Base-by-base conservation (phyloP, 2,797 vertebrate genomes). In the Cyprinodon diabolis region DNA sequence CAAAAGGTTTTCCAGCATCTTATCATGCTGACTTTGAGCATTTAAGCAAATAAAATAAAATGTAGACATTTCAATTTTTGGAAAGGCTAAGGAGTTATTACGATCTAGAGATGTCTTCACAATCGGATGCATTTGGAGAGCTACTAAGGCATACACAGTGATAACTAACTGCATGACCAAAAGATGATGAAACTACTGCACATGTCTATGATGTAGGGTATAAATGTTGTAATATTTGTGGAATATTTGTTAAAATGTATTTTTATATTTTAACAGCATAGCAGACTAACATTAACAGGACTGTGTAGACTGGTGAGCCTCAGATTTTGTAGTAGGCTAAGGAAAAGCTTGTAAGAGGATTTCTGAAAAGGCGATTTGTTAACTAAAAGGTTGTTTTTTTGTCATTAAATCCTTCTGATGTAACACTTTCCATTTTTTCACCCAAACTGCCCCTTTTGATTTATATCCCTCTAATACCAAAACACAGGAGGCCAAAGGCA, bases 321-420 rank as follows among this genome's bases (percentile, higher is more conserved):
- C 60, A 43, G 37, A 43, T 19, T 63, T 63, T 45, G 54, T 54
- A n/a, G 17, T 6, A 47, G 66, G 72, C 60, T 66, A 35, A 68
- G 49, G 68, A 87, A 76, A 78, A 4, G 70, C 82, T 52, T 66
- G 60, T 82, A 86, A 92, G 87, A 88, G 86, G 89, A 90, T 91
- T 92, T 87, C 82, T 65, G 55, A 72, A 89, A 88, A 88, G 85
- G 74, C 65, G 75, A 91, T 91, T 91, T 88, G 85, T 82, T 81
- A 86, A 84, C 84, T 90, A 78, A 84, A 83, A 88, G 91, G 83
- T 91, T 80, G 81, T 83, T 72, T 74, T 72, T 69, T 72, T 49
- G 76, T 83, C 68, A 76, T 86, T 73, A 91, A 91, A 92, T 89
- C 90, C 88, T 81, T 84, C 81, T 90, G 89, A 92, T 88, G 86